Evolutionary conservation across 2,888 invertebrate genomes (phyloP), one percentile per base, ranked within the genome.

Genomic region (Marronus borbonicus): DNA sequence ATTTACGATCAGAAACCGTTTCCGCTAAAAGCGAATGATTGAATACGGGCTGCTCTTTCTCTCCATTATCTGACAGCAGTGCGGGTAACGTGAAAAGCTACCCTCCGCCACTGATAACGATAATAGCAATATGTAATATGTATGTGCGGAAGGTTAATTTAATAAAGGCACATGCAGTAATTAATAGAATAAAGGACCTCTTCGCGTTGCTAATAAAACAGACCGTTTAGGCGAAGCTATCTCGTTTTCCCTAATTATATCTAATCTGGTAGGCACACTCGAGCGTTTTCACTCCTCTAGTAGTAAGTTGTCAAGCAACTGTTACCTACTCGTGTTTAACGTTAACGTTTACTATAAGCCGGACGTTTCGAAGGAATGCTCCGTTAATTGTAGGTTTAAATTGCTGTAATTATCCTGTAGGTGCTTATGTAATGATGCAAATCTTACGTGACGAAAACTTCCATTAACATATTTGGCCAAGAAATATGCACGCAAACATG

Each of bases 131-230:
- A 58, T 72, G 58, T 72, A 39, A 39, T 58, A 58, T 39, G 72
- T 58, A 70, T 55, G 55, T 70, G 55, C n/a, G 72, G 58, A 36
- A 31, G 36, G 72, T 72, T 72, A 72, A 72, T 72, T 72, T 72
- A 72, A 39, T 72, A 58, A 72, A 58, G 58, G 72, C 72, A 14
- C 39, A 36, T 50, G 36, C 72, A 58, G 58, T 72, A 72, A 72
- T 72, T 72, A 72, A 72, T 72, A 72, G 58, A 72, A 72, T 72
- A 72, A 58, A 58, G 72, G 72, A 72, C 72, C 72, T 58, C 39
- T 58, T 58, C 72, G 72, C 58, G 58, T 72, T 58, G 72, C 72
- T 72, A 72, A 72, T 72, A 72, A 72, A 72, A 72, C 72, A 72
- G 58, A 60, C 72, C 72, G 58, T 72, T 69, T 72, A 72, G 44